phyloP scores from a whole-genome alignment of 2,113 vertebrate species.

The Lampris incognitus region DNA sequence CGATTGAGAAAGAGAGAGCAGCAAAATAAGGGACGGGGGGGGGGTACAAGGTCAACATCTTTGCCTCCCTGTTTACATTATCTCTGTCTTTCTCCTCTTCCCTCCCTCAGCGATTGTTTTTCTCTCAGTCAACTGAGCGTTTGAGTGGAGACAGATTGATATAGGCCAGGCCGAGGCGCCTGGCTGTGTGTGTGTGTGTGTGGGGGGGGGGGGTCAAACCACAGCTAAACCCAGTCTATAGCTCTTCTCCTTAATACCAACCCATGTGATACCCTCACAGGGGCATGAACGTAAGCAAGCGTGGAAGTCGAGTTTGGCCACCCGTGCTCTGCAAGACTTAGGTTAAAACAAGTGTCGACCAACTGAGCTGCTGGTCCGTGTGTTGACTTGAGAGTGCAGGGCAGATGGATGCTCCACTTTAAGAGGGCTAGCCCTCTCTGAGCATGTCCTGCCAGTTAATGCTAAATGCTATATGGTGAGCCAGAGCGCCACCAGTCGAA shows the following conservation, averaged over 20 bases:
- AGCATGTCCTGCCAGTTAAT: slow-evolving; percentile 25
- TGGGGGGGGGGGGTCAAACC: slow-evolving; percentile 34
- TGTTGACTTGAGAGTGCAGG: slow-evolving; percentile 19
- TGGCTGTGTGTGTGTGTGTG: too few species aligned
- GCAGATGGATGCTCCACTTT: slow-evolving; percentile 31
- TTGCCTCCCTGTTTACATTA: slow-evolving; percentile 69
- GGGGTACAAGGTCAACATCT: slow-evolving; percentile 58
- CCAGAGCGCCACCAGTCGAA: slow-evolving; percentile 39
- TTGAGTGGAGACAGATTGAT: slow-evolving; percentile 71
- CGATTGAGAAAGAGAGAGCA: neutral
- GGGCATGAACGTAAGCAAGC: neutral
- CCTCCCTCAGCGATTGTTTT: slow-evolving; percentile 53
- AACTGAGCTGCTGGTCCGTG: slow-evolving; percentile 1
- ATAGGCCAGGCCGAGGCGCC: slow-evolving; percentile 61
- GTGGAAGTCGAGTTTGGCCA: slow-evolving; percentile 10
- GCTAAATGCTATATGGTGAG: slow-evolving; percentile 41
- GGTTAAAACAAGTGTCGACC: slow-evolving; percentile 1
- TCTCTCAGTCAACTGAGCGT: slow-evolving; percentile 54
- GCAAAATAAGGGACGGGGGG: neutral
- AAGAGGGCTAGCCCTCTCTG: slow-evolving; percentile 18
- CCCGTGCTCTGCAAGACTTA: neutral
- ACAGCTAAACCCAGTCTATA: slow-evolving; percentile 27
- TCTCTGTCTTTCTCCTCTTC: slow-evolving; percentile 50
- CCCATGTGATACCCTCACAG: slow-evolving; percentile 29
- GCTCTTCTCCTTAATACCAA: slow-evolving; percentile 39